Base-by-base conservation (phyloP, 2,797 vertebrate genomes). In the Chloroceryle inda region DNA sequence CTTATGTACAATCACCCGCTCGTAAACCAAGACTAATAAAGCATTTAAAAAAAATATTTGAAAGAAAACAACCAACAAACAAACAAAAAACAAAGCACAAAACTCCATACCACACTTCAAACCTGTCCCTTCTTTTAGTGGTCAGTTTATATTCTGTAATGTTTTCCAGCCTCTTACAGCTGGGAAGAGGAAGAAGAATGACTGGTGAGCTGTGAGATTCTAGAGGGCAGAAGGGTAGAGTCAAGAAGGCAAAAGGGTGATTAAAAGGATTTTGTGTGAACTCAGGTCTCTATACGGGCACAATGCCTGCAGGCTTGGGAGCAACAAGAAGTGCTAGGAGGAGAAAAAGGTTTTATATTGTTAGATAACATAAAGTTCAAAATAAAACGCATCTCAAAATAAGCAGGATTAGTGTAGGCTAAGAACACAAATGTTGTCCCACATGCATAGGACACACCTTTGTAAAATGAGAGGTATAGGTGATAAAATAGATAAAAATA, bases 181-280 rank as follows among this genome's bases (percentile, higher is more conserved):
- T 52, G 19, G 10, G 52, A 61, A 74, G 15, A 31, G 10, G 6
- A 53, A 72, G 49, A 66, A 88, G 3, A 24, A 68, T 6, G 33
- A n/a, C n/a, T 68, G 56, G 37, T 5, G 26, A 93, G 45, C 9
- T 71, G 22, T 49, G 62, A 68, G 38, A 59, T 5, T 31, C 13
- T 53, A 55, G 33, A 82, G 18, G 27, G 13, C 37, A n/a, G 53
- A 91, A 81, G 6, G 11, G 18, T 29, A 68, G 13, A 75, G 15
- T 55, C 59, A 89, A 67, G 49, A 80, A 75, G 81, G 40, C 52
- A 66, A 82, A 83, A 85, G 21, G 23, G 44, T 47, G 53, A 91
- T 86, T 68, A 88, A 93, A 89, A 17, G 23, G 76, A 87, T 64
- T 82, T 64, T 72, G 6, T 62, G 37, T 42, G 63, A 85, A 73